Evolutionary conservation across 2,797 vertebrate species (phyloP).

Genomic region (Acanthurus tractus): DNA sequence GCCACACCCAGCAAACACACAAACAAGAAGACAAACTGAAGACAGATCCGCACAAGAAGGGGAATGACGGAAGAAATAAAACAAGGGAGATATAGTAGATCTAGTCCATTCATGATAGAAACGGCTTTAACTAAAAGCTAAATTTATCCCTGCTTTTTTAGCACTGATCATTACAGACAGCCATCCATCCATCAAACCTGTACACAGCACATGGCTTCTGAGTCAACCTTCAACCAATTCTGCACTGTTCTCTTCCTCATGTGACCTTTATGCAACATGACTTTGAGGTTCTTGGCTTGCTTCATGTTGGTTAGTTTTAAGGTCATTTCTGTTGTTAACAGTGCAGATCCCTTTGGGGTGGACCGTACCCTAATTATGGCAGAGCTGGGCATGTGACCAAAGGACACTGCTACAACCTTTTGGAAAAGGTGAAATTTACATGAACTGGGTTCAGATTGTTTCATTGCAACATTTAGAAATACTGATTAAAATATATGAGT

Average conservation of each 20-base stretch:
- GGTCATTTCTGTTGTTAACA: conserved; percentile 30
- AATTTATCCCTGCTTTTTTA: background rate
- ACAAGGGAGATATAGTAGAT: too few species aligned
- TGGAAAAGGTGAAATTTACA: conserved; percentile 21
- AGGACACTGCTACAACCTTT: conserved; percentile 2
- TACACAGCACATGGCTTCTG: background rate
- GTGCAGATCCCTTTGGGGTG: background rate
- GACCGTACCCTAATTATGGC: conserved; percentile 6
- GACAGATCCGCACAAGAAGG: too few species aligned
- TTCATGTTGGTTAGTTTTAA: conserved; percentile 29
- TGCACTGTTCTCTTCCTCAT: background rate
- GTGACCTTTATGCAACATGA: conserved; percentile 13
- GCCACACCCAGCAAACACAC: too few species aligned
- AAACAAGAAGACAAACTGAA: too few species aligned
- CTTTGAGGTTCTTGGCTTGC: background rate
- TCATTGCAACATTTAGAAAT: conserved; percentile 21
- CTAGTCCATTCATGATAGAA: too few species aligned
- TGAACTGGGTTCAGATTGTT: background rate
- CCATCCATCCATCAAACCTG: background rate
- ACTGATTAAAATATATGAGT: conserved; percentile 22
- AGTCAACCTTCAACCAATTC: background rate
- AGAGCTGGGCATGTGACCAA: conserved; percentile 11
- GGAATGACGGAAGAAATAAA: too few species aligned
- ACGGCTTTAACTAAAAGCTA: too few species aligned
- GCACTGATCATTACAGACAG: background rate